A percentile compares a stretch with the other conserved stretches of the same genome.
Evolutionary conservation across 2,797 vertebrate genomes (phyloP).

Genomic region (Adelosebastes latens): DNA sequence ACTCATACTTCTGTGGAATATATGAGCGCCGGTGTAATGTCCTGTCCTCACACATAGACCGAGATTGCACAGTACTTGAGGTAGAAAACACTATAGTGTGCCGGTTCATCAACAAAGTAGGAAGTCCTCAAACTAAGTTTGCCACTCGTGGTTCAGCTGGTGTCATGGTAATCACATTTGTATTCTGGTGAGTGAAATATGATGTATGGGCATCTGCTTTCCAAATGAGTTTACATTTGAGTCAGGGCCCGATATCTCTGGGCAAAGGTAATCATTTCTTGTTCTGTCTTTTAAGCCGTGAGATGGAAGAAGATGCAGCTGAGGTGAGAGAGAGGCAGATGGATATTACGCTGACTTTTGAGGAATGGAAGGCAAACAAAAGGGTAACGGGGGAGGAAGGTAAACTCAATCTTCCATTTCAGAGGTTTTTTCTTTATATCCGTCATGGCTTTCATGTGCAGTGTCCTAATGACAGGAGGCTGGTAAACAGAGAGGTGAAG

Average conservation of each 20-base stretch:
- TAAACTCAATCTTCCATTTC: conserved; percentile 74
- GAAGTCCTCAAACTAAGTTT: conserved; percentile 79
- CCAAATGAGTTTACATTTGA: conserved; percentile 86
- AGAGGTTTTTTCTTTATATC: conserved; percentile 29
- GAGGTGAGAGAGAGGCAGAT: conserved; percentile 65
- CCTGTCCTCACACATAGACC: conserved; percentile 28
- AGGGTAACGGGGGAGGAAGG: conserved; percentile 65
- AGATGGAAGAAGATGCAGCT: conserved; percentile 62
- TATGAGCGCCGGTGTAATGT: conserved; percentile 21
- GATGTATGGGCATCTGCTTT: conserved; percentile 83
- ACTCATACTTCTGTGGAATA: conserved; percentile 28
- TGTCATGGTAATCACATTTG: conserved; percentile 84
- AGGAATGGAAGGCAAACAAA: conserved; percentile 78
- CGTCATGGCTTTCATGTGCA: conserved; percentile 48
- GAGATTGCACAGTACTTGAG: conserved; percentile 20
- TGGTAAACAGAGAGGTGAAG: conserved; percentile 56
- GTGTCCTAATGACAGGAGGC: conserved; percentile 50
- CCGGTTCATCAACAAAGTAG: conserved; percentile 48
- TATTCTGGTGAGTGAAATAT: conserved; percentile 81
- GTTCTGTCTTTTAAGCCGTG: conserved; percentile 73
- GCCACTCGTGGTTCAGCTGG: conserved; percentile 74
- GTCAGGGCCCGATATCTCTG: conserved; percentile 82
- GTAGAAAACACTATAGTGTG: conserved; percentile 3
- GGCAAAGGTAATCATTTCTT: conserved; percentile 85
- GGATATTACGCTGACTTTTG: conserved; percentile 74